These are phyloP conservation scores for Isaurus tuberculatus DNA, from an alignment of 92 coral and sea anemone species.

Conservation along the genomic window DNA sequence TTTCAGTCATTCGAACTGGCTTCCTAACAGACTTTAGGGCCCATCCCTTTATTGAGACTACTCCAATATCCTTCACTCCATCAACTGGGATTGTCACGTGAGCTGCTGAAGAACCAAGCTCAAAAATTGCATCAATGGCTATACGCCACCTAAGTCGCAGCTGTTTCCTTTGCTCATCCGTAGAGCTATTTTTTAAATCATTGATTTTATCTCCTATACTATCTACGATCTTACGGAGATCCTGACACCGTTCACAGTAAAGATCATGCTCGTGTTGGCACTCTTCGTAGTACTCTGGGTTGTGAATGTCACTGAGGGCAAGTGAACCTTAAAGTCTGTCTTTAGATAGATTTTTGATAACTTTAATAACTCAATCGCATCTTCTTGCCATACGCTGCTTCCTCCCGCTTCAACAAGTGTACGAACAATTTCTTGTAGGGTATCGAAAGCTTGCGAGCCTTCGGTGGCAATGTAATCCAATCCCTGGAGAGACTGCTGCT, in stretches of 20 bases:
- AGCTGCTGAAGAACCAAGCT: too few species aligned
- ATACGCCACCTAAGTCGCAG: background rate
- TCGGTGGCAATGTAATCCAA: background rate
- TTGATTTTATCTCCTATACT: background rate
- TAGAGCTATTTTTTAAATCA: background rate
- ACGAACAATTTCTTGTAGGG: background rate
- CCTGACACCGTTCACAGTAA: constrained; percentile 7
- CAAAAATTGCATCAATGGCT: background rate
- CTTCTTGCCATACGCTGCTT: background rate
- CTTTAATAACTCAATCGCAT: background rate
- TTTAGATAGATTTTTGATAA: background rate
- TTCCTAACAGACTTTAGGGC: background rate
- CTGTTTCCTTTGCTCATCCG: background rate
- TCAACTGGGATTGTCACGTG: too few species aligned
- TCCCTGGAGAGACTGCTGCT: constrained; percentile 17
- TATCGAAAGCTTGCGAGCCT: background rate
- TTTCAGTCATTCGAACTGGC: background rate
- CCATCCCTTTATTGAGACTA: constrained; percentile 13
- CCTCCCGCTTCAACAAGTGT: background rate
- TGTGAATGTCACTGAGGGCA: constrained; percentile 5
- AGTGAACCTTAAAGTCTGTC: background rate
- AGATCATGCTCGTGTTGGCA: constrained; percentile 8
- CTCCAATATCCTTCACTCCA: too few species aligned
- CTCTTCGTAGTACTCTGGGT: background rate
- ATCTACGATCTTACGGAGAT: background rate